phyloP scores from a whole-genome alignment of 2,888 invertebrate genomes.

The Myopa testacea region DNA sequence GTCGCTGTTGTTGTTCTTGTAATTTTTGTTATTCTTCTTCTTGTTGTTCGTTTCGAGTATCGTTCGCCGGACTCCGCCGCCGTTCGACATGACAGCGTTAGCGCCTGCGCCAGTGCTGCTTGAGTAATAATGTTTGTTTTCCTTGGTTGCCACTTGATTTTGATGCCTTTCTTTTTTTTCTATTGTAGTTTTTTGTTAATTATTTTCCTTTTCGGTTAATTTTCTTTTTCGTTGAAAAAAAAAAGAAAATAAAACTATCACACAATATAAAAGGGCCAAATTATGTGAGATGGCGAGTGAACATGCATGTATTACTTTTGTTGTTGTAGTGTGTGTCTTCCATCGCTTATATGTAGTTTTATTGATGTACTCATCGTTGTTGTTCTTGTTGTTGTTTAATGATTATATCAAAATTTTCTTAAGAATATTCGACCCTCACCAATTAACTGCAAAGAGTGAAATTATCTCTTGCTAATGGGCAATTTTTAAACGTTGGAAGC shows the following conservation, averaged over 20 bases:
- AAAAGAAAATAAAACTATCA: conserved; percentile 10
- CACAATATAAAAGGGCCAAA: conserved; percentile 13
- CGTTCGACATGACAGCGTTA: conserved; percentile 27
- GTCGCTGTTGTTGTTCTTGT: conserved; percentile 9
- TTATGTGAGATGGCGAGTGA: conserved; percentile 22
- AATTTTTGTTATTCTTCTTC: background rate
- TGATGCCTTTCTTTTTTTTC: conserved; percentile 1
- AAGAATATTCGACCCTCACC: conserved; percentile 5
- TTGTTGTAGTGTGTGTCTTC: background rate
- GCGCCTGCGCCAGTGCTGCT: conserved; percentile 30
- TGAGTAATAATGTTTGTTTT: conserved; percentile 27
- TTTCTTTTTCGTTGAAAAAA: background rate
- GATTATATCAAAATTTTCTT: conserved; percentile 31
- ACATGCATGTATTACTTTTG: background rate
- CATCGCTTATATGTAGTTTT: background rate
- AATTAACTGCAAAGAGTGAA: conserved; percentile 35
- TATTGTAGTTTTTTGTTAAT: conserved; percentile 7
- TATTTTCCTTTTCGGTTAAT: conserved; percentile 6
- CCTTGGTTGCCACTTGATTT: conserved; percentile 27
- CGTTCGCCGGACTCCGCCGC: background rate
- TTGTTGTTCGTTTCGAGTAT: background rate
- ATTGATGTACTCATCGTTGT: background rate
- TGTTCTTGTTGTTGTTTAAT: conserved; percentile 12
- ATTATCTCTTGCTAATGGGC: conserved; percentile 38
- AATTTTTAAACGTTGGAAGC: conserved; percentile 22